phyloP scores from a whole-genome alignment of 2,113 vertebrate species.

The Galeopterus variegatus region DNA sequence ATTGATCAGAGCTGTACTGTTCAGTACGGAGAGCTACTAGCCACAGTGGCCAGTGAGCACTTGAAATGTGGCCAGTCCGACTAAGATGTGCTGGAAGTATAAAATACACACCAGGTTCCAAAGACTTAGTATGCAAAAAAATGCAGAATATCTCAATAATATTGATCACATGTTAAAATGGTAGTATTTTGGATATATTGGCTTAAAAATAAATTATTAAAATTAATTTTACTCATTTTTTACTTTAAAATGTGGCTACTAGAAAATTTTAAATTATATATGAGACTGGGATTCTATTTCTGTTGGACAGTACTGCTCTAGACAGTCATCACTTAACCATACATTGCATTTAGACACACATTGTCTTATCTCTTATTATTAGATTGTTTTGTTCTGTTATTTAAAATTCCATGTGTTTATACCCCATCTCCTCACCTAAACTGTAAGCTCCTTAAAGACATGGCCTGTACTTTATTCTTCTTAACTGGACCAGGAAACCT shows the following conservation, averaged over 20 bases:
- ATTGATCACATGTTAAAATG: not conserved
- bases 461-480: not conserved
- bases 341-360: not conserved
- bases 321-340: not conserved
- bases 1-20: not conserved
- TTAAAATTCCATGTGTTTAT: not conserved
- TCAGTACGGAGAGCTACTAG: not conserved
- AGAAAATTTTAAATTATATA: not conserved
- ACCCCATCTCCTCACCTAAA: not conserved
- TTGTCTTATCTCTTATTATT: not conserved
- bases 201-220: conserved; percentile 27
- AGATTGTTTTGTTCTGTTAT: not conserved
- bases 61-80: not conserved
- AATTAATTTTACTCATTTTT: not conserved
- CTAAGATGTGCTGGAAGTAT: not conserved
- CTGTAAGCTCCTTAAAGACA: not conserved
- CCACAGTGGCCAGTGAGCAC: not conserved
- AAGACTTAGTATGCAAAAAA: not conserved
- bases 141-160: not conserved
- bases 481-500: not conserved
- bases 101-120: not conserved
- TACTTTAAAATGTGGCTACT: conserved; percentile 9
- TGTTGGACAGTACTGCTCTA: not conserved
- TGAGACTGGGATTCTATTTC: not conserved
- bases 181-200: not conserved